Conservation (phyloP, 2,888 invertebrate genomes). For the Eurytoma adleriae region DNA sequence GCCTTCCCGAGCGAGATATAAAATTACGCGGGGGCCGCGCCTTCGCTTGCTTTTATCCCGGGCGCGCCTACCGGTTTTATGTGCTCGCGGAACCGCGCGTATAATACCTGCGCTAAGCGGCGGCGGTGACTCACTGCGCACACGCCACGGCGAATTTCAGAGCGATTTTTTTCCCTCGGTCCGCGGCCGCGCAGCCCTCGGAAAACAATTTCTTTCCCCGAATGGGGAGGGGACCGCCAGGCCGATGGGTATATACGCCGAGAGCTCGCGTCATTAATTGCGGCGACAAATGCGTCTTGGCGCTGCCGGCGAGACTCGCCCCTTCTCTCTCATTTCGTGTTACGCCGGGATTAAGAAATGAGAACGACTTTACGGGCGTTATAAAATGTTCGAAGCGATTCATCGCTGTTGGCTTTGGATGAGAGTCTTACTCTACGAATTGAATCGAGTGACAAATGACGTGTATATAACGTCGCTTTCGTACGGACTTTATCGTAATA, state of each 20-base stretch:
- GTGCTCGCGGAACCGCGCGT: constrained; percentile 1
- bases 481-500: no score
- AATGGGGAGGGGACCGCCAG: not conserved
- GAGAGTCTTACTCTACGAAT: no score
- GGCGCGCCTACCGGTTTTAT: constrained; percentile 56
- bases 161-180: constrained; percentile 32
- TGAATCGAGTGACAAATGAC: no score
- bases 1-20: constrained; percentile 55
- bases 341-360: not conserved
- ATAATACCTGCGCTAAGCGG: not conserved
- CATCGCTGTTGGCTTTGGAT: no score
- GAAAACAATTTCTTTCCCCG: constrained; percentile 23
- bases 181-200: not conserved
- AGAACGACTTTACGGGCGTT: not conserved
- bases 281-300: not conserved
- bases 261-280: constrained; percentile 43
- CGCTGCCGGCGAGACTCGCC: not conserved
- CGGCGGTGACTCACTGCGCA: constrained; percentile 38
- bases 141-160: constrained; percentile 31
- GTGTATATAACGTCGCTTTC: no score
- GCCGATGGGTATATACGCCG: not conserved
- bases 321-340: not conserved
- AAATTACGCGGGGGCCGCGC: constrained; percentile 59
- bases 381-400: not conserved
- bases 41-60: constrained; percentile 61